phyloP scores from a whole-genome alignment of 37 sponge, comb jelly and placozoan species.

The Halisarca cf. caerulea region DNA sequence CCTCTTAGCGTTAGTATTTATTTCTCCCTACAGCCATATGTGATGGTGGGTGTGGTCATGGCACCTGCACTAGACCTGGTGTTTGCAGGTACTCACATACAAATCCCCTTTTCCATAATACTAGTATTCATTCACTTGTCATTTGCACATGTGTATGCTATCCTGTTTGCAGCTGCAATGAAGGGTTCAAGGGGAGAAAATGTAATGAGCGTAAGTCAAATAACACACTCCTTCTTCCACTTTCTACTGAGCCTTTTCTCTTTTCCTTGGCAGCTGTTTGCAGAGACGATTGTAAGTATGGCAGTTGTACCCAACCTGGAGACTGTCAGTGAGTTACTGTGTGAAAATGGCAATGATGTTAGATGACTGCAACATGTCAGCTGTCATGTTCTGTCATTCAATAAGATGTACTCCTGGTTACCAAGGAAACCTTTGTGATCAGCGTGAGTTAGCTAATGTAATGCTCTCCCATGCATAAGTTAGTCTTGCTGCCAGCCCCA shows the following conservation, averaged over 20 bases:
- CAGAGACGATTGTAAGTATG: slow-evolving; percentile 15
- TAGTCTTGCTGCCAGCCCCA: too few species aligned
- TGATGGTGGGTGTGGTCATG: slow-evolving; percentile 1
- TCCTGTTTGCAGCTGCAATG: not conserved
- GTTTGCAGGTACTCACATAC: not conserved
- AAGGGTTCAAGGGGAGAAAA: not conserved
- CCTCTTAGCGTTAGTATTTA: too few species aligned
- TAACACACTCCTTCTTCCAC: too few species aligned
- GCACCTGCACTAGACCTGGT: slow-evolving; percentile 6
- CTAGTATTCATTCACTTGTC: too few species aligned
- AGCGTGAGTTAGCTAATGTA: too few species aligned
- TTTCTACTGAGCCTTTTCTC: too few species aligned
- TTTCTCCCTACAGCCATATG: not conserved
- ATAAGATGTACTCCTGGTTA: not conserved
- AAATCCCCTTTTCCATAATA: too few species aligned
- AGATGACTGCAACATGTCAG: too few species aligned
- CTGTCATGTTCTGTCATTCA: not conserved
- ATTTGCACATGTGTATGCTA: too few species aligned
- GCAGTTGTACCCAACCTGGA: slow-evolving; percentile 30
- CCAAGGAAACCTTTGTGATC: too few species aligned
- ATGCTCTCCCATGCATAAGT: too few species aligned
- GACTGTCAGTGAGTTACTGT: slow-evolving; percentile 23
- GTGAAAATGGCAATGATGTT: too few species aligned
- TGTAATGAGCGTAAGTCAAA: not conserved
- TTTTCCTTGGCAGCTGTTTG: slow-evolving; percentile 39